Evolutionary conservation across 2,888 invertebrate species (phyloP).

Genomic region (Drosophila buzzatii): DNA sequence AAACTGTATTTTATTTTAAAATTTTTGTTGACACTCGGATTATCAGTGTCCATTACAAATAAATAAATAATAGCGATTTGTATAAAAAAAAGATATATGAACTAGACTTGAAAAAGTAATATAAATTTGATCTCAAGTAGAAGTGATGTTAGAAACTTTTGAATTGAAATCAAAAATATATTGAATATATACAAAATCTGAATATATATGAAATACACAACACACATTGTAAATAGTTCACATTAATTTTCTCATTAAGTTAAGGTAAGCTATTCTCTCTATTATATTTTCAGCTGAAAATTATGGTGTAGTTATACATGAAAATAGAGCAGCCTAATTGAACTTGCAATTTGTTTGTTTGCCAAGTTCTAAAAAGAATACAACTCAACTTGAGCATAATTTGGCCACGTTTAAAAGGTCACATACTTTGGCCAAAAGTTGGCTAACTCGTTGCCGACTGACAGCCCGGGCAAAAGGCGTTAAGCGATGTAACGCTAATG

Average conservation of each 20-base stretch:
- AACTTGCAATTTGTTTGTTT: background rate
- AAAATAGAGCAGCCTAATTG: background rate
- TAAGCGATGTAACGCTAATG: slow-evolving; percentile 68
- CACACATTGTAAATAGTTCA: background rate
- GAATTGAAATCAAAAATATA: too few relatives aligned
- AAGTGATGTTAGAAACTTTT: too few relatives aligned
- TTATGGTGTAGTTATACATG: background rate
- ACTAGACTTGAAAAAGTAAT: too few relatives aligned
- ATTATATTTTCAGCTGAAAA: background rate
- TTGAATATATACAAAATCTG: background rate
- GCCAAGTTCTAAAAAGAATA: background rate
- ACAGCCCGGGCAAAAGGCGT: slow-evolving; percentile 56
- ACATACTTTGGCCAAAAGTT: slow-evolving; percentile 19
- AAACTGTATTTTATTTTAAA: too few relatives aligned
- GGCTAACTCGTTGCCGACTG: slow-evolving; percentile 17
- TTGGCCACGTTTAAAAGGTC: slow-evolving; percentile 8
- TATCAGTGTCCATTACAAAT: too few relatives aligned
- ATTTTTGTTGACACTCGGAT: too few relatives aligned
- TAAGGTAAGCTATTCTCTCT: background rate
- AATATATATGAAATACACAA: background rate
- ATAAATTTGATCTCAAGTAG: too few relatives aligned
- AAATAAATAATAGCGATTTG: too few relatives aligned
- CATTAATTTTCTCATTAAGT: background rate
- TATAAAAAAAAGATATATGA: too few relatives aligned
- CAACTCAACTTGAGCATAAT: slow-evolving; percentile 6